Percentiles rank a stretch among this genome's conserved stretches.
Evolutionary conservation across 2,113 vertebrate species (phyloP).

Genomic region (Pygoscelis antarcticus): DNA sequence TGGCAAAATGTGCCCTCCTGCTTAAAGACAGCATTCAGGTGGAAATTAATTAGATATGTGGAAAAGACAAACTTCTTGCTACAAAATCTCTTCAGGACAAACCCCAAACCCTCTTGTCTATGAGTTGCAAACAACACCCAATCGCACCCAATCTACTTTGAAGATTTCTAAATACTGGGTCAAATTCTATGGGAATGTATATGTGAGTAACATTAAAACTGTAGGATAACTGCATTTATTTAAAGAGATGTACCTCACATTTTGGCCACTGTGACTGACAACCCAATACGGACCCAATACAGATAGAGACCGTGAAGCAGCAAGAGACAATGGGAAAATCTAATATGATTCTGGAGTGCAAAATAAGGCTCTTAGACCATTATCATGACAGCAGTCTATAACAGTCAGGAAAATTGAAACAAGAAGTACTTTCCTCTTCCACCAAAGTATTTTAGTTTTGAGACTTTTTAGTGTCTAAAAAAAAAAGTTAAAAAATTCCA

Average conservation of each 20-base stretch:
- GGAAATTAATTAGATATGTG: neutral
- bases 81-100: neutral
- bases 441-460: neutral
- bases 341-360: neutral
- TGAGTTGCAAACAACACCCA: neutral
- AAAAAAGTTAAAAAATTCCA: neutral
- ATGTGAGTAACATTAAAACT: neutral
- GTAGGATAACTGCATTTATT: neutral
- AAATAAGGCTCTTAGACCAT: neutral
- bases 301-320: neutral
- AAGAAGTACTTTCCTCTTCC: neutral
- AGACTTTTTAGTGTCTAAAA: neutral
- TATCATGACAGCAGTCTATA: neutral
- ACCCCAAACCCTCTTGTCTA: neutral
- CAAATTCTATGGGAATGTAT: neutral
- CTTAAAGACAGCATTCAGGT: neutral
- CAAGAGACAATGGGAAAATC: neutral
- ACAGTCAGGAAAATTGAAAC: neutral
- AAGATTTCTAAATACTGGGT: neutral
- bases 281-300: too few species aligned
- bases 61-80: neutral
- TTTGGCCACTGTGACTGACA: neutral
- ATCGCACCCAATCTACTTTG: rapidly evolving
- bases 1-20: rapidly evolving
- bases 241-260: neutral